Conservation (phyloP, 2,113 vertebrate genomes). For the Brachyhypopomus occidentalis region DNA sequence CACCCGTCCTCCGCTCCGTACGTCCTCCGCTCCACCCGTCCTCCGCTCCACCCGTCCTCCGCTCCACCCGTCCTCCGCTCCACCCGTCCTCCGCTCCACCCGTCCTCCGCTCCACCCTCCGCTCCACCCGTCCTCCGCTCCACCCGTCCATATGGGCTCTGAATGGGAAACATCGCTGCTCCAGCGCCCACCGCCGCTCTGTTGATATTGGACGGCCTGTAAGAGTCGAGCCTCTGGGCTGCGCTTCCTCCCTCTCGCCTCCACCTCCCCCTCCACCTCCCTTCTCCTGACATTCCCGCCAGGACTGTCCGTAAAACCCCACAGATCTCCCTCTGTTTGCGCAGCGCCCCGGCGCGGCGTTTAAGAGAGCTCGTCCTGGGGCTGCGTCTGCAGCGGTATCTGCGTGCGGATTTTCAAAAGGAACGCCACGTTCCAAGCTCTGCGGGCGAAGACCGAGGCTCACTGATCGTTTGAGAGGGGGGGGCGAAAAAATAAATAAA, state of each 20-base stretch:
- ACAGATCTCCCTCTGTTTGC: constrained; percentile 18
- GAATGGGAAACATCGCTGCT: too few relatives aligned
- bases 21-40: too few relatives aligned
- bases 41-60: too few relatives aligned
- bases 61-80: too few relatives aligned
- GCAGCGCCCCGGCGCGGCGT: neutral
- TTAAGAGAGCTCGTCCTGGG: neutral
- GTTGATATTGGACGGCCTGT: neutral
- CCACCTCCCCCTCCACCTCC: neutral
- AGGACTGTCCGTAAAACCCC: neutral
- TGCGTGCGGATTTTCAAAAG: neutral
- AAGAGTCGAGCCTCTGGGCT: neutral
- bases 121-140: too few relatives aligned
- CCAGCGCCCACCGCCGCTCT: neutral
- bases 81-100: too few relatives aligned
- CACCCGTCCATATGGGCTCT: too few relatives aligned
- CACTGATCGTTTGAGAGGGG: neutral
- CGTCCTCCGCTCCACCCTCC: too few relatives aligned
- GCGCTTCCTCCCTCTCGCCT: neutral
- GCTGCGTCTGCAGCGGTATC: neutral
- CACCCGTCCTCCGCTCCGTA: too few relatives aligned
- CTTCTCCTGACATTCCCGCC: neutral
- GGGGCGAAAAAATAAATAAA: too few relatives aligned
- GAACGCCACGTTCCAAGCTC: neutral
- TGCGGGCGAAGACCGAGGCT: neutral